phyloP scores from a whole-genome alignment of 2,888 invertebrate genomes.

The Synanthedon andrenaeformis region DNA sequence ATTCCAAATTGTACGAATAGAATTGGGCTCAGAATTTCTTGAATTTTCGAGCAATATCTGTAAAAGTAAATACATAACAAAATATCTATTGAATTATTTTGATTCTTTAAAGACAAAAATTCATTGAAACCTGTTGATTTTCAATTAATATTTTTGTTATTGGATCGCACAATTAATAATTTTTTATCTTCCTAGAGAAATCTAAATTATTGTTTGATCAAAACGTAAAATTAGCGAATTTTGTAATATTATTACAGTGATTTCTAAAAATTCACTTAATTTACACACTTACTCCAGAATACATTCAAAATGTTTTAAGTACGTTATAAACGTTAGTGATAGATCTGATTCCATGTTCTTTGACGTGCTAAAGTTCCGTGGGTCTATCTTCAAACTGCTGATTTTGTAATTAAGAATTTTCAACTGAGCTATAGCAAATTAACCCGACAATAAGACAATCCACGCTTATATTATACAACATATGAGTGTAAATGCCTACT shows the following conservation, averaged over 20 bases:
- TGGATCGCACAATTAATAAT: too few relatives aligned
- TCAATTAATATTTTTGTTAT: too few relatives aligned
- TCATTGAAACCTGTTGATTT: too few relatives aligned
- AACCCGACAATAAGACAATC: conserved; percentile 44
- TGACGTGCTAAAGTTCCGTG: background rate
- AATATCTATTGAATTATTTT: background rate
- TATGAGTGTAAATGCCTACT: conserved; percentile 38
- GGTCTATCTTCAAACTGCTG: background rate
- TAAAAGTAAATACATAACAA: background rate
- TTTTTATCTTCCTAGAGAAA: too few relatives aligned
- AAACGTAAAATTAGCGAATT: background rate
- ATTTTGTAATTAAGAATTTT: conserved; percentile 33
- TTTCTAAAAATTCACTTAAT: conserved; percentile 35
- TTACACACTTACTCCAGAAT: conserved; percentile 11
- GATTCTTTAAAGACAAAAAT: background rate
- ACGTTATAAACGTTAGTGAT: background rate
- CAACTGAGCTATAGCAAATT: conserved; percentile 32
- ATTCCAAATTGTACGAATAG: conserved; percentile 43
- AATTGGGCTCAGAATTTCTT: conserved; percentile 28
- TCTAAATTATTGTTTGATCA: too few relatives aligned
- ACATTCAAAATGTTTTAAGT: background rate
- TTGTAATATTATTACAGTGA: background rate
- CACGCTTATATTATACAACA: conserved; percentile 40
- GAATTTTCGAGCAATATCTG: conserved; percentile 8
- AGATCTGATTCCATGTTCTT: background rate